A percentile compares a stretch with the other conserved stretches of the same genome.
Conservation (phyloP, 1,140 invertebrate genomes). For the Bombus breviceps region DNA sequence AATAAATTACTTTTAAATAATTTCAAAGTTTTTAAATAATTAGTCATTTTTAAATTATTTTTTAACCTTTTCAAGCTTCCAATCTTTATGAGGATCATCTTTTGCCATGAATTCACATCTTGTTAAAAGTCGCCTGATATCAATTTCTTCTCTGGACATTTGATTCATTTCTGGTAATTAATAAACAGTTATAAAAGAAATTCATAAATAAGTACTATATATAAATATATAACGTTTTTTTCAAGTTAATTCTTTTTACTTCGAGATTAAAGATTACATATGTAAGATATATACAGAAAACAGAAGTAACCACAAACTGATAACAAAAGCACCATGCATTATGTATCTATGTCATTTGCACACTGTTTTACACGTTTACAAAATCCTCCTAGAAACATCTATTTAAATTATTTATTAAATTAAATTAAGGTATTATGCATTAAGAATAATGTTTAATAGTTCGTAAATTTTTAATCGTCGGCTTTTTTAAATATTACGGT, state of each 20-base stretch:
- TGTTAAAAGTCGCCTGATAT: slow-evolving; percentile 86
- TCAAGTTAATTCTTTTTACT: background rate
- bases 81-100: slow-evolving; percentile 86
- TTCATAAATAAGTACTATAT: background rate
- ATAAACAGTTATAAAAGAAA: background rate
- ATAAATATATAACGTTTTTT: background rate
- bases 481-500: background rate
- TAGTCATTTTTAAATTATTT: slow-evolving; percentile 5
- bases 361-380: background rate
- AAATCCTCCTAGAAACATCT: background rate
- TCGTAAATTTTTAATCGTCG: background rate
- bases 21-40: slow-evolving; percentile 2
- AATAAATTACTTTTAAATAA: slow-evolving; percentile 16
- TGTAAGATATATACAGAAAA: background rate
- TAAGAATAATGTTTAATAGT: background rate
- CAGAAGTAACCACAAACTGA: background rate
- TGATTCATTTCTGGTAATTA: slow-evolving; percentile 64
- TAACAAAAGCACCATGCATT: background rate
- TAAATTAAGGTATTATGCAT: background rate
- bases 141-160: slow-evolving; percentile 87
- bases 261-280: background rate
- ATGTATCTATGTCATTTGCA: background rate
- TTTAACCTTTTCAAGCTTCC: slow-evolving; percentile 86
- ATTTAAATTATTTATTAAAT: background rate
- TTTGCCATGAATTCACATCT: slow-evolving; percentile 90